Evolutionary conservation across 2,113 vertebrate species (phyloP).

Genomic region (Meriones unguiculatus): DNA sequence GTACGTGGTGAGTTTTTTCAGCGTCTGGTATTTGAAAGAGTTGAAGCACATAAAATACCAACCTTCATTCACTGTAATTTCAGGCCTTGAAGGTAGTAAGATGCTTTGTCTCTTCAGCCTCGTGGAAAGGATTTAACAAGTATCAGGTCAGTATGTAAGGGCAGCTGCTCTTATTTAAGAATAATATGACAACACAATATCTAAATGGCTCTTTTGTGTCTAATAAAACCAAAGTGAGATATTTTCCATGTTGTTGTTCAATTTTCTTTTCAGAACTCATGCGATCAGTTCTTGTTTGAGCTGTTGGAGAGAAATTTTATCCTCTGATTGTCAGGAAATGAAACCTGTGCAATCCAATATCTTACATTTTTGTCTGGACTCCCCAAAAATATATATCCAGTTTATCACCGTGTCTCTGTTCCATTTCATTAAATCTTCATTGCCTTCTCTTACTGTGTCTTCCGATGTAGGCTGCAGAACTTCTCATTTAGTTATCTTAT

Average conservation of each 20-base stretch:
- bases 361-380: not conserved
- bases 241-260: slow-evolving; percentile 30
- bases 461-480: not conserved
- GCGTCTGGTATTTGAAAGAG: not conserved
- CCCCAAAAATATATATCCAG: not conserved
- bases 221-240: slow-evolving; percentile 12
- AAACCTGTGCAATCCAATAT: not conserved
- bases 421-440: not conserved
- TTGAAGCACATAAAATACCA: not conserved
- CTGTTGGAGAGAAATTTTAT: slow-evolving; percentile 33
- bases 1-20: not conserved
- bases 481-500: not conserved
- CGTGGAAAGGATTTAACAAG: not conserved
- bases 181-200: slow-evolving; percentile 1
- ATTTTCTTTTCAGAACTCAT: slow-evolving; percentile 4
- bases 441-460: no score
- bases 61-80: not conserved
- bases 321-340: slow-evolving; percentile 14
- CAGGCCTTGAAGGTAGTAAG: not conserved
- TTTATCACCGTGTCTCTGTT: not conserved
- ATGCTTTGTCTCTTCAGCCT: not conserved
- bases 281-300: not conserved
- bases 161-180: slow-evolving; percentile 39
- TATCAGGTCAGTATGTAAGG: not conserved
- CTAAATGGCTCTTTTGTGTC: slow-evolving; percentile 45